A percentile compares a stretch with the other conserved stretches of the same genome.
phyloP scores from a whole-genome alignment of 1,140 invertebrate species.

The Drosophila lacteicornis region DNA sequence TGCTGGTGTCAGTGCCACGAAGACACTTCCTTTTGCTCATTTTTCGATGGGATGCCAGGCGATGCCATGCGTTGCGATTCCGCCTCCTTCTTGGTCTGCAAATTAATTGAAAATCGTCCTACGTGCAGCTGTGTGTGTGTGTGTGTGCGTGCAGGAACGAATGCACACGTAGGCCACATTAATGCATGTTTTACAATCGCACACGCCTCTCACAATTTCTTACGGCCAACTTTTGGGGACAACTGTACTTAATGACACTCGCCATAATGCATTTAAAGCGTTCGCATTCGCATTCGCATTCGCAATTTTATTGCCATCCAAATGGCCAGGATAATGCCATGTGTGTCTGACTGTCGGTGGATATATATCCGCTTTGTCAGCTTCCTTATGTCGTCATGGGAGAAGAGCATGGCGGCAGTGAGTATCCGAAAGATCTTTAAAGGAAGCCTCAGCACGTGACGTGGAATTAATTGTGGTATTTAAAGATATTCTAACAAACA shows the following conservation, averaged over 20 bases:
- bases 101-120: conserved; percentile 72
- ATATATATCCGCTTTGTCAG: conserved; percentile 16
- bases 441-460: neutral
- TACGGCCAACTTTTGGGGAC: conserved; percentile 45
- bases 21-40: conserved; percentile 56
- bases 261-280: conserved; percentile 60
- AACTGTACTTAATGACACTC: conserved; percentile 56
- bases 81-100: conserved; percentile 42
- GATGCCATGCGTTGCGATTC: conserved; percentile 9
- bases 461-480: neutral
- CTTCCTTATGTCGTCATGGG: conserved; percentile 13
- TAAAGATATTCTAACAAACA: neutral
- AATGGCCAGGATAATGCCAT: conserved; percentile 38
- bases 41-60: conserved; percentile 11
- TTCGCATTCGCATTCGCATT: conserved; percentile 18
- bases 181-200: conserved; percentile 75
- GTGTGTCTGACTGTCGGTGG: conserved; percentile 6
- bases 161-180: conserved; percentile 66
- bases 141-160: conserved; percentile 12
- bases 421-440: neutral
- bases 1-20: conserved; percentile 60
- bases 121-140: conserved; percentile 14
- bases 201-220: conserved; percentile 48
- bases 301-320: conserved; percentile 42
- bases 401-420: neutral